Base-by-base conservation (phyloP, 2,888 invertebrate genomes). In the Mythimna albipuncta region DNA sequence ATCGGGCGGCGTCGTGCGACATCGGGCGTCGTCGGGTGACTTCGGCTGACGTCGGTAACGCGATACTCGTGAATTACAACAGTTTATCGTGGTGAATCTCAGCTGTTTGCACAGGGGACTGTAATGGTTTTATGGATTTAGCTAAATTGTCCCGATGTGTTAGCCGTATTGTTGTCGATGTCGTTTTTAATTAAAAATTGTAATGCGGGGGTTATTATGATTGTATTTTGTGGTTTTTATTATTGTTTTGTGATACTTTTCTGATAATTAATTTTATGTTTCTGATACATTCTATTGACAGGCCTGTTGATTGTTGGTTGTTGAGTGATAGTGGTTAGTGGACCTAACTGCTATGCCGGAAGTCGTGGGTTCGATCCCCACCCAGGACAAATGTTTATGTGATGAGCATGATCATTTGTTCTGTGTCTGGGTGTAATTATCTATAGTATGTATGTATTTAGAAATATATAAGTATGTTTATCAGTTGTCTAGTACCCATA, bases 1-100 rank as follows among this genome's bases (percentile, higher is more conserved):
- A 96, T 95, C 95, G 92, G 89, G 72, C 92, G 91, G 77, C 94
- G 95, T 87, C 86, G 75, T 54, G 35, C 9, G 67, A 67, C 66
- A 47, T 79, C 82, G 79, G 52, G 7, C 61, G 69, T 58, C 84
- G 77, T 84, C 84, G 79, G 69, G 55, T 11, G 35, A 58, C 87
- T 89, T 90, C 86, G 89, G 89, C 88, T 10, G 44, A 55, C 87
- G 89, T 90, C 86, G 89, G 89, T 88, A 88, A 90, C 79, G 89
- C 91, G 93, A 92, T 93, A 93, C 93, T 89, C 91, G 91, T 93
- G 94, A 94, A 94, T 95, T 95, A 96, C 96, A 95, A 93, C 92
- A 93, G 93, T 94, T 95, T 95, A 95, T 94, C 94, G 93, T 92
- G 93, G 91, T 84, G 77, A 86, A 88, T 85, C 82, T 86, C 88